Evolutionary conservation across 2,888 invertebrate genomes (phyloP), one percentile per base, ranked within the genome.

Genomic region (Euclidia mi): DNA sequence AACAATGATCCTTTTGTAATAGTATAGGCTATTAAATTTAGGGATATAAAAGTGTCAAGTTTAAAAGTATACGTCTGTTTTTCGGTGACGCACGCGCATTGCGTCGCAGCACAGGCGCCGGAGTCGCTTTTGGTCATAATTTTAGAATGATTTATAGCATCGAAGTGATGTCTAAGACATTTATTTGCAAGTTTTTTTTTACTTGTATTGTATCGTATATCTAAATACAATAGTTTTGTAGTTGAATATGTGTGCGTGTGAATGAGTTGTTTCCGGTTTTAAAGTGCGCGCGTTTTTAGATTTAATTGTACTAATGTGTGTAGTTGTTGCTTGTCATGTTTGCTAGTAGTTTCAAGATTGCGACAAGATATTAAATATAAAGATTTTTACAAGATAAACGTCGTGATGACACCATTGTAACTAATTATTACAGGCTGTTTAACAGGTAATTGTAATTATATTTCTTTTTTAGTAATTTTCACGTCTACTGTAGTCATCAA

Each of bases 1-100:
- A 92, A 94, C 94, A 94, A 89, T 87, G 87, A 87, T 83, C 84
- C 89, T 93, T 94, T 94, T 94, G 94, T 94, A 93, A 94, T 89
- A 82, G 84, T 88, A 92, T 91, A 90, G 87, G 90, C 87, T 87
- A 89, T 94, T 90, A 94, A 93, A 91, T 85, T 84, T 85, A 70
- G 79, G 81, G 77, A 82, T 84, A 84, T 91, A 88, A 93, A 73
- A 92, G 89, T 81, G 87, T 87, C 85, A 78, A 78, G 76, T 76
- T 76, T 71, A 49, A 76, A 72, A 72, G 69, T 68, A 43, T 68
- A 79, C 71, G 79, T 78, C 75, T 79, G 70, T 72, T 76, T 83
- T 82, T 76, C 65, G 58, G 78, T 65, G 69, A 67, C 64, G 72
- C 77, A 71, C 72, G 75, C 76, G 76, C 64, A 47, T 63, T 49